These are phyloP conservation scores for Spinibarbus caldwelli DNA, from an alignment of 2,797 vertebrate genomes.

Conservation along the genomic window DNA sequence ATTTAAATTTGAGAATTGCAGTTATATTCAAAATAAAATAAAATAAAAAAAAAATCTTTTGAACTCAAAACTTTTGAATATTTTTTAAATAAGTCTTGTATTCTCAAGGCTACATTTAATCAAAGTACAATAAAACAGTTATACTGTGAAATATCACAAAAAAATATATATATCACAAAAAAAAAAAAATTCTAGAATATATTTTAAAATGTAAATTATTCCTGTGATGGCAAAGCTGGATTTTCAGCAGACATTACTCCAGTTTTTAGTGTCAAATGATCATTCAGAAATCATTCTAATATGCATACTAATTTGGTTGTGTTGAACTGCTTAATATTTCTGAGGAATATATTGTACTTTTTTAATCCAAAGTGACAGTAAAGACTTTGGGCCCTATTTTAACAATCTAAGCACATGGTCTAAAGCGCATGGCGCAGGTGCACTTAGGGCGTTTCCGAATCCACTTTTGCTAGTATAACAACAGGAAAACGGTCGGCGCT, in stretches of 20 bases:
- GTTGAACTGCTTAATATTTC: not conserved
- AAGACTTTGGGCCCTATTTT: too few relatives aligned
- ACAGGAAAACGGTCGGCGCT: too few relatives aligned
- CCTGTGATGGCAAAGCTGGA: not conserved
- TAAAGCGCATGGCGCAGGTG: too few relatives aligned
- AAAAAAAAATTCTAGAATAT: not conserved
- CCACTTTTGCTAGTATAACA: too few relatives aligned
- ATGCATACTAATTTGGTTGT: not conserved
- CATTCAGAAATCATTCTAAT: not conserved
- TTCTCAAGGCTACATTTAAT: not conserved
- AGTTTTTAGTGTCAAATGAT: not conserved
- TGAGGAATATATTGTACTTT: not conserved
- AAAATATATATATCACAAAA: not conserved
- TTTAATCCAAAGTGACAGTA: not conserved
- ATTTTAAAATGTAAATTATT: not conserved
- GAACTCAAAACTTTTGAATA: not conserved
- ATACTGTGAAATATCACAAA: not conserved
- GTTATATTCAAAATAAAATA: not conserved
- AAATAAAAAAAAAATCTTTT: fast-evolving
- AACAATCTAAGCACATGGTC: too few relatives aligned
- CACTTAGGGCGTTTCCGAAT: too few relatives aligned
- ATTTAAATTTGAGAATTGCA: not conserved
- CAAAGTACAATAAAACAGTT: not conserved
- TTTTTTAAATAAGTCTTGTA: not conserved
- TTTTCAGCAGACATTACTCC: not conserved